These are phyloP conservation scores for Synanthedon tipuliformis DNA, from an alignment of 2,888 invertebrate genomes.

Conservation along the genomic window DNA sequence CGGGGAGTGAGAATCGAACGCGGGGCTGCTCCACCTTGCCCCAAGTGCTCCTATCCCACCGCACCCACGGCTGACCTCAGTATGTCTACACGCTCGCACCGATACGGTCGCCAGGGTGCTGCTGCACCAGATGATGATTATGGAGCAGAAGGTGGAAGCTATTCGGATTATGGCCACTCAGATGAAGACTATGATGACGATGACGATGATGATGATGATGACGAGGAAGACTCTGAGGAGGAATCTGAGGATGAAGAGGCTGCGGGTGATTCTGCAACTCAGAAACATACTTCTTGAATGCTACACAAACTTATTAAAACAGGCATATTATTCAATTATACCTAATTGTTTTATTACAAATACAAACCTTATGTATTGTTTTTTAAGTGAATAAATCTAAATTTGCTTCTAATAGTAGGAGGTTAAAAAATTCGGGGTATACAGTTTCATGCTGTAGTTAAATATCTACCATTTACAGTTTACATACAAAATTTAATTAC, in stretches of 20 bases:
- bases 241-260: conserved; percentile 22
- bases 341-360: no score
- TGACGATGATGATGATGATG: conserved; percentile 45
- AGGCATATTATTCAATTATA: no score
- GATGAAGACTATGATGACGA: conserved; percentile 41
- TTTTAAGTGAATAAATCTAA: no score
- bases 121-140: conserved; percentile 50
- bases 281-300: background rate
- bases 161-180: conserved; percentile 25
- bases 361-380: no score
- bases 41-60: conserved; percentile 94
- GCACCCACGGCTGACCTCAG: conserved; percentile 93
- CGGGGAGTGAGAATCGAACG: conserved; percentile 31
- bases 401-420: no score
- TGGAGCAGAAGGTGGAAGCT: conserved; percentile 53
- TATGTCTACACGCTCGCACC: conserved; percentile 93
- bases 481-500: no score
- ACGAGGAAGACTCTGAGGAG: conserved; percentile 32
- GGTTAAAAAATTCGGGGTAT: no score
- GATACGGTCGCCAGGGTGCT: conserved; percentile 88
- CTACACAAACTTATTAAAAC: background rate
- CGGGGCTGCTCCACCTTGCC: conserved; percentile 77
- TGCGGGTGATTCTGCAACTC: background rate
- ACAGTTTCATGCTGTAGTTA: no score
- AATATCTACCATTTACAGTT: no score